Base-by-base conservation (phyloP, 2,797 vertebrate species). In the Artibeus lituratus region DNA sequence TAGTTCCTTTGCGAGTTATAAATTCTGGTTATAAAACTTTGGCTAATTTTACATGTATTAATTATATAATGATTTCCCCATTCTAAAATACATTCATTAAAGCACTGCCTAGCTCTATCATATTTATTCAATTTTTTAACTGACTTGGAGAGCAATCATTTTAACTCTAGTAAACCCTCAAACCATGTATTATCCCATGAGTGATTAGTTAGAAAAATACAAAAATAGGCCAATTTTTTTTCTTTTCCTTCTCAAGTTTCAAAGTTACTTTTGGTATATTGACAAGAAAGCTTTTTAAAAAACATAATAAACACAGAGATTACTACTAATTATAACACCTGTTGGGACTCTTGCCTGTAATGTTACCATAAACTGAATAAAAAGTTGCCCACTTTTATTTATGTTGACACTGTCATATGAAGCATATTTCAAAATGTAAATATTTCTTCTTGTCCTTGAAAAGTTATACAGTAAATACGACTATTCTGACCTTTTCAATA, bases 401-500 rank as follows among this genome's bases (percentile, higher is more conserved):
- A 47, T 62, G 91, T 37, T 7, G 88, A 62, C 84, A 97, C 67
- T 96, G 94, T 96, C 86, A 97, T 85, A 80, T 94, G 90, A 97
- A 96, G 37, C 77, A 92, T 89, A 95, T 95, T 97, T 91, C n/a
- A 92, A 95, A 95, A 93, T 86, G 93, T 96, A 97, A 97, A 94
- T 97, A 94, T 62, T 90, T 51, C 35, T 76, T 39, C 57, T 89
- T 95, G 81, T 97, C 91, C 94, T 93, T 67, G 97, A 96, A 97
- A 97, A 94, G 47, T 94, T 84, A 88, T 94, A 88, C 94, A 97
- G 95, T 95, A 97, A 92, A 94, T 96, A 96, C 51, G 85, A 86
- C 62, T 94, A 82, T 74, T 96, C 91, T 98, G 98, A 99, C 98
- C 98, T 99, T 98, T 98, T 98, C 96, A 98, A 44, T 97, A 98